Evolutionary conservation across 2,797 vertebrate genomes (phyloP), one percentile per base, ranked within the genome.

Genomic region (Anisognathus igniventris): DNA sequence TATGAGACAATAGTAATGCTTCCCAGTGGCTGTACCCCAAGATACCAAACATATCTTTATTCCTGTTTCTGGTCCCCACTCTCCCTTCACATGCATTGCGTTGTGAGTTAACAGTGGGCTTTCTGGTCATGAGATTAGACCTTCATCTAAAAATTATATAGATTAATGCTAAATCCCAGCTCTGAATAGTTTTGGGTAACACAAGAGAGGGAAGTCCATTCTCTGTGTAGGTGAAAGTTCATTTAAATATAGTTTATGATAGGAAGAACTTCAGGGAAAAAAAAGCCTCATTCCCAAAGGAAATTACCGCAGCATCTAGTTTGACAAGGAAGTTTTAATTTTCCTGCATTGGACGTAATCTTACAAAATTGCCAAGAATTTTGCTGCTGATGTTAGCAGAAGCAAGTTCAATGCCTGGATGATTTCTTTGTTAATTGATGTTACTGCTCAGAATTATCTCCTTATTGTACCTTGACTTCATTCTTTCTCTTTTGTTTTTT

Each of bases 361-460:
- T 37, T 66, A 40, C 14, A 72, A 39, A 92, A 73, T 68, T 86
- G 61, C 65, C 40, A 64, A 67, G 79, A 86, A 83, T 86, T 93
- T 84, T 88, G 13, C 76, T 88, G 68, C 67, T 93, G 86, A 39
- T 91, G 57, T 74, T 80, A 86, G 81, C 42, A 88, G 85, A 88
- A 95, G 13, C 47, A 77, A 48, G 25, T 80, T 92, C n/a, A 67
- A 47, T 58, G 68, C 50, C 89, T 91, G 61, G 48, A 33, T 91
- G 57, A 86, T 83, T 92, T 83, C 28, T 57, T 72, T 90, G 40
- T 89, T 92, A 92, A 94, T 80, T 80, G 45, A 72, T 87, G 23
- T 62, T 88, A 78, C 53, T 51, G 25, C 62, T 93, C 76, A 71
- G 85, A 92, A 90, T 96, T 74, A 77, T 67, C 54, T 91, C 42